Percentiles rank a stretch among this genome's conserved stretches.
Evolutionary conservation across 1,140 invertebrate species (phyloP).

Genomic region (Metaphire vulgaris): DNA sequence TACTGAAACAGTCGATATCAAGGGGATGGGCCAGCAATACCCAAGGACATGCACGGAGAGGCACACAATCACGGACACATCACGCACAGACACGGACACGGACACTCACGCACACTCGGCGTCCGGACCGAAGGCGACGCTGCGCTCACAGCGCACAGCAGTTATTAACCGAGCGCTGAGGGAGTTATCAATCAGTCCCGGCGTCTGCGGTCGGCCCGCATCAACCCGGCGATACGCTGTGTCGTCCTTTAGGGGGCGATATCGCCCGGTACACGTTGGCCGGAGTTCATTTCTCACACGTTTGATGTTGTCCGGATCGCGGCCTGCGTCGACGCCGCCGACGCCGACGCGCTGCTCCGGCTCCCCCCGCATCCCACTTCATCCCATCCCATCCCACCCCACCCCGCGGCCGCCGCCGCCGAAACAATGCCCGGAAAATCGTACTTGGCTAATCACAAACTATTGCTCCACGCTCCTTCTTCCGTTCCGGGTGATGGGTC

Average conservation of each 20-base stretch:
- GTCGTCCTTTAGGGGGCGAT: neutral
- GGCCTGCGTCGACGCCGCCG: no score
- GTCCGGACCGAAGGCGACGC: neutral
- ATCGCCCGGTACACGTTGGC: constrained; percentile 1
- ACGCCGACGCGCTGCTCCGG: neutral
- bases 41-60: neutral
- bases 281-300: neutral
- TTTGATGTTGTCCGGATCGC: neutral
- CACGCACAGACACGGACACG: neutral
- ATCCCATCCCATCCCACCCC: no score
- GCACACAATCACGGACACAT: neutral
- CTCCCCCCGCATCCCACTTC: no score
- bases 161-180: neutral
- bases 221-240: neutral
- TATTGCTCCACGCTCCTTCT: neutral
- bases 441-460: neutral
- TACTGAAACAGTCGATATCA: neutral
- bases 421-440: neutral
- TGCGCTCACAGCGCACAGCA: neutral
- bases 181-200: neutral
- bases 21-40: neutral
- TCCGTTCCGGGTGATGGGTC: neutral
- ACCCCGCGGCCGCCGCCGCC: no score
- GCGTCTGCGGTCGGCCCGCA: neutral
- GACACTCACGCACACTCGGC: neutral